Conservation (phyloP, 2,113 vertebrate genomes). For the Malurus cyaneus region DNA sequence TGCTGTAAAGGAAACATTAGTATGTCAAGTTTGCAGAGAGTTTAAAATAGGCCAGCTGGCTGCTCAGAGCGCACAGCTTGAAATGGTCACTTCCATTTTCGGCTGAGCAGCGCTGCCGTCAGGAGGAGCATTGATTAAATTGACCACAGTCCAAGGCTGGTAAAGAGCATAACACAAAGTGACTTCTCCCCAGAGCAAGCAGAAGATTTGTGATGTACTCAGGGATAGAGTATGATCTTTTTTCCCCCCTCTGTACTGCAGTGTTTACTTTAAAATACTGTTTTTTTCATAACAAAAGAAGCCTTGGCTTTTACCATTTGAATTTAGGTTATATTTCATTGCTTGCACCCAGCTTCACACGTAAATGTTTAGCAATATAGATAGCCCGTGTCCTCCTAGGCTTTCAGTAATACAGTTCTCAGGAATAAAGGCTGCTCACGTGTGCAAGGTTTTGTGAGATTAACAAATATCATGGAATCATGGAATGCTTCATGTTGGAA, state of each 20-base stretch:
- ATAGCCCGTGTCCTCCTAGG: not conserved
- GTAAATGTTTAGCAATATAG: not conserved
- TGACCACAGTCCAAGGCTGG: slow-evolving; percentile 26
- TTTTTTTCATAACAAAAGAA: slow-evolving; percentile 5
- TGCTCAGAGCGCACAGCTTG: slow-evolving; percentile 35
- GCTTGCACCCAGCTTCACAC: not conserved
- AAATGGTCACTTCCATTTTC: slow-evolving; percentile 46
- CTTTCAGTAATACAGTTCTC: not conserved
- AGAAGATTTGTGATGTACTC: not conserved
- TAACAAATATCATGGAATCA: not conserved
- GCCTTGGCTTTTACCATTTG: not conserved
- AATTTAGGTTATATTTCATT: not conserved
- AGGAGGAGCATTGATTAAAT: slow-evolving; percentile 53
- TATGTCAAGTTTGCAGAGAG: slow-evolving; percentile 41
- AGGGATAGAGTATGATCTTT: not conserved
- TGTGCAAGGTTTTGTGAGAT: not conserved
- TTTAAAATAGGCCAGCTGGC: slow-evolving; percentile 46
- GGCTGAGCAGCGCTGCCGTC: not conserved
- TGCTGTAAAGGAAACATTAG: slow-evolving; percentile 9
- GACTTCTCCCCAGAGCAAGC: not conserved
- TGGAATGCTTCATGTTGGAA: not conserved
- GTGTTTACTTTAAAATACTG: not conserved
- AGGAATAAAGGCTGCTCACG: not conserved
- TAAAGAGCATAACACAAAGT: not conserved
- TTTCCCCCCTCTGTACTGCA: not conserved